Base-by-base conservation (phyloP, 1,140 invertebrate genomes). In the Trichogramma pretiosum region DNA sequence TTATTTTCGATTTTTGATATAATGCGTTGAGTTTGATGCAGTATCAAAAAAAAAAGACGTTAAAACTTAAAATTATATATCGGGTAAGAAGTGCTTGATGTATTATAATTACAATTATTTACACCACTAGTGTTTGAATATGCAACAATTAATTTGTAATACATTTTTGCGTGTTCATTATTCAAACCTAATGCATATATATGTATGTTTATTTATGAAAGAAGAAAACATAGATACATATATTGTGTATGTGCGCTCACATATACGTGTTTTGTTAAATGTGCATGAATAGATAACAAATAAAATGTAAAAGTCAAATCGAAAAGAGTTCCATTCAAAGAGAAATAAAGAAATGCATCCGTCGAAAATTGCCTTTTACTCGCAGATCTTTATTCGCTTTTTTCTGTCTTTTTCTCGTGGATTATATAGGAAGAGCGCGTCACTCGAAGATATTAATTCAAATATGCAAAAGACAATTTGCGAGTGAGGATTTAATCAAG, bases 151-250 rank as follows among this genome's bases (percentile, higher is more conserved):
- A n/a, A n/a, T n/a, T n/a, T n/a, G n/a, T n/a, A n/a, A n/a, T n/a
- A n/a, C n/a, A n/a, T n/a, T n/a, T n/a, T n/a, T n/a, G 39, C 21
- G 24, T 3, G 37, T 37, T 35, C 23, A 42, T 53, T 45, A 41
- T 49, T 41, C 24, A 24, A 35, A 50, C 42, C 42, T 52, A 32
- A 47, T 48, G 45, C 36, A 39, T 47, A 24, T 42, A 45, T 44
- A 42, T 37, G 45, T 51, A 56, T 47, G 42, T 56, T 59, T 56
- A 48, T 32, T 48, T 52, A 54, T 48, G 48, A 53, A 48, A 56
- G n/a, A n/a, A n/a, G n/a, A n/a, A n/a, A n/a, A n/a, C 56, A 52
- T 54, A 56, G 52, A 44, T 57, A 40, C 55, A 50, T 57, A 55
- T 47, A 56, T 21, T 35, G 35, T 22, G 32, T 43, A 39, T 36